phyloP scores from a whole-genome alignment of 2,797 vertebrate genomes.

The Galaxias olidus region DNA sequence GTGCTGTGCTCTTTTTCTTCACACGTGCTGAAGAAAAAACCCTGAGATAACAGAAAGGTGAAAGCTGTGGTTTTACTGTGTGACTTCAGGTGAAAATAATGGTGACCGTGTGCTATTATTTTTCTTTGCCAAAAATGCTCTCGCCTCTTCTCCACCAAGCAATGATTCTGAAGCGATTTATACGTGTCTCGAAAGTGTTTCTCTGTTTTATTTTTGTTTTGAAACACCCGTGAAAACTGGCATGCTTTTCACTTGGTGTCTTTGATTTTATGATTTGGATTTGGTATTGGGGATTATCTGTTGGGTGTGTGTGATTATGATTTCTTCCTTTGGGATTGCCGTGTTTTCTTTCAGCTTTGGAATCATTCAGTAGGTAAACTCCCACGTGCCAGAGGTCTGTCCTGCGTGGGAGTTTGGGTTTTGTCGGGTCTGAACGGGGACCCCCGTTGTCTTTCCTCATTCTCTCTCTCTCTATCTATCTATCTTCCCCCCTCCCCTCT shows the following conservation, averaged over 20 bases:
- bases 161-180: slow-evolving; percentile 83
- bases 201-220: slow-evolving; percentile 38
- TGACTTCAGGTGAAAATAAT: slow-evolving; percentile 81
- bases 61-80: slow-evolving; percentile 81
- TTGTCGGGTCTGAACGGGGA: slow-evolving; percentile 62
- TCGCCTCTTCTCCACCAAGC: slow-evolving; percentile 81
- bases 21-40: slow-evolving; percentile 79
- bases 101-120: slow-evolving; percentile 84
- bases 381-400: slow-evolving; percentile 62
- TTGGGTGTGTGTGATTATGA: slow-evolving; percentile 37
- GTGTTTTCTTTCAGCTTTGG: slow-evolving; percentile 71
- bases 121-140: slow-evolving; percentile 82
- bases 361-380: slow-evolving; percentile 79
- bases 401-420: slow-evolving; percentile 64
- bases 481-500: slow-evolving; percentile 63
- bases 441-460: slow-evolving; percentile 60
- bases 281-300: slow-evolving; percentile 50
- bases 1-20: slow-evolving; percentile 82
- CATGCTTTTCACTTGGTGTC: slow-evolving; percentile 87
- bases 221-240: slow-evolving; percentile 84
- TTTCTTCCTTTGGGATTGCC: slow-evolving; percentile 36
- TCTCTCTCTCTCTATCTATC: too few species aligned
- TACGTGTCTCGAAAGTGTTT: slow-evolving; percentile 49
- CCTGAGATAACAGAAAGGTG: slow-evolving; percentile 79
- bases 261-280: slow-evolving; percentile 66